Base-by-base conservation (phyloP, 2,888 invertebrate genomes). In the Rhorus exstirpatorius region DNA sequence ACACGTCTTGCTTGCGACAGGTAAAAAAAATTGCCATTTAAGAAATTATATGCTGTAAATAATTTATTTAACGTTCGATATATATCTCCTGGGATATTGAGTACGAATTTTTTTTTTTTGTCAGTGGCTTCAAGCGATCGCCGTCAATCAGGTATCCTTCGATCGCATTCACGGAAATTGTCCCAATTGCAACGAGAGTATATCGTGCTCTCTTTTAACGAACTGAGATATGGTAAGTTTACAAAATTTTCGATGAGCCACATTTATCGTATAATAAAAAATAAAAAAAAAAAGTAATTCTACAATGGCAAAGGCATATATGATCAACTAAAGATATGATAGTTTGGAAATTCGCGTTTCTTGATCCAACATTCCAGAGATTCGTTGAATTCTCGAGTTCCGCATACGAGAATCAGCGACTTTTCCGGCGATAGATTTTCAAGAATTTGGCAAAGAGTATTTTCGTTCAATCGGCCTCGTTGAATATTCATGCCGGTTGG, bases 361-460 rank as follows among this genome's bases (percentile, higher is more conserved):
- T 35, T 81, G 24, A 86, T 26, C 85, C 87, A 87, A 68, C 80
- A 60, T 83, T 87, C 86, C 12, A 87, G 41, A 12, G 77, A 83
- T 17, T 84, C 78, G 82, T 90, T 92, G 60, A 92, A 92, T 55
- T 89, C 81, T 46, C 72, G 19, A 24, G 89, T 91, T 31, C 92
- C 92, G 83, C 92, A 92, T 72, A 92, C 89, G 76, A 92, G 85
- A 72, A 92, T 81, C 79, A 92, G 86, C n/a, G 91, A 88, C 74
- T 83, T 76, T 19, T 85, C 83, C 14, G 79, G 24, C 31, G 77
- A 74, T 70, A 72, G 79, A 55, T 76, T 75, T 49, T 83, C 51
- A 19, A 90, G 70, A 44, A 83, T 76, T 53, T 53, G 14, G 74
- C 81, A 51, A 10, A 91, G 84, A 35, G 84, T 61, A 14, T 81